phyloP scores from a whole-genome alignment of 2,888 invertebrate genomes.

The Malthinus flaveolus region DNA sequence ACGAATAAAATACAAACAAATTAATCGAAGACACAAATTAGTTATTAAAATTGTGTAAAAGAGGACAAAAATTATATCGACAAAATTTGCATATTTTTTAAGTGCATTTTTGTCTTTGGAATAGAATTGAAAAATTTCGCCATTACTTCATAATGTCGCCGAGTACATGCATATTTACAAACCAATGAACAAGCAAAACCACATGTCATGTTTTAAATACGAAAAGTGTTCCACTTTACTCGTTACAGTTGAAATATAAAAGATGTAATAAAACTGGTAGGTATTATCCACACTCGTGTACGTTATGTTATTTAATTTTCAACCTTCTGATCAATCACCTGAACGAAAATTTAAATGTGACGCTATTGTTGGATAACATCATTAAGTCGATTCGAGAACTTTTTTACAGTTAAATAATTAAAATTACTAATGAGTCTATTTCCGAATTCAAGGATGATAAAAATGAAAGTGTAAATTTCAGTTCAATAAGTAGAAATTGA shows the following conservation, averaged over 20 bases:
- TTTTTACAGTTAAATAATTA: background rate
- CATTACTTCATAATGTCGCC: background rate
- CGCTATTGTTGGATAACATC: no score
- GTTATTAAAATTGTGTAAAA: no score
- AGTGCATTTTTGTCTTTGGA: no score
- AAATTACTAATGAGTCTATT: background rate
- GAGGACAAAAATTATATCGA: no score
- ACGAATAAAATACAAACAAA: constrained; percentile 42
- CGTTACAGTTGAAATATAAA: background rate
- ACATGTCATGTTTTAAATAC: background rate
- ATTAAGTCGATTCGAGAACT: no score
- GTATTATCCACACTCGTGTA: background rate
- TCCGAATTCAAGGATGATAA: background rate
- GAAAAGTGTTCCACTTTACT: constrained; percentile 3
- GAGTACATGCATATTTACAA: background rate
- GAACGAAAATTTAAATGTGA: background rate
- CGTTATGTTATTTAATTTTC: background rate
- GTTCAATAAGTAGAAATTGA: background rate
- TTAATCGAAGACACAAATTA: no score
- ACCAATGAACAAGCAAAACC: background rate
- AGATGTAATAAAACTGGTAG: no score
- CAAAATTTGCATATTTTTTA: no score
- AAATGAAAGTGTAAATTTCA: background rate
- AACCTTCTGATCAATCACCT: background rate
- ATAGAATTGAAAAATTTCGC: no score